Evolutionary conservation across 2,888 invertebrate genomes (phyloP), one percentile per base, ranked within the genome.

Genomic region (Sialis lutaria): DNA sequence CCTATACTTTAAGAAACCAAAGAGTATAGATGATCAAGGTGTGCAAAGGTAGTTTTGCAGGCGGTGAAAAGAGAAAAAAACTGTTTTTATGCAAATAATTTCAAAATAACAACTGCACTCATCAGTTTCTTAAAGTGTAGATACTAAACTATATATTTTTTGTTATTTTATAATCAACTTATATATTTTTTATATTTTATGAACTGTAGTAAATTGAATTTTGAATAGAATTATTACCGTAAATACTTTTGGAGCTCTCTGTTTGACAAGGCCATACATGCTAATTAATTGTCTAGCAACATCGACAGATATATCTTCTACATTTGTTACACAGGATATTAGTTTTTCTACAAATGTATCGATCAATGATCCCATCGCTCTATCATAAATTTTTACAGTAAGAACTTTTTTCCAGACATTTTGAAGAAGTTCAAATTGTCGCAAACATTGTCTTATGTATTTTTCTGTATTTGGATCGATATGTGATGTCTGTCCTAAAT

Each of bases 381-480:
- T 81, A 53, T 78, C 82, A 59, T 88, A 93, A 8, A 86, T 75
- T 52, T 76, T 75, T 46, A 70, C 64, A 0, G 91, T 86, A 47
- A 95, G 73, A 6, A 93, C 83, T 55, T 82, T 82, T 50, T 79
- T 73, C 93, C 93, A 95, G 6, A 92, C 87, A 50, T 84, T 85
- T 65, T 83, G 82, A 9, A 95, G 64, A 47, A 89, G 69, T 56
- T 86, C 82, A 54, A 92, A 68, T 61, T 91, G 91, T 42, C 89
- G 72, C 44, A 91, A 67, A 57, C 89, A 87, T 63, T 91, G 90
- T 6, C 86, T 73, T 33, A 93, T 64, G n/a, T 79, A 73, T 54
- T 81, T 77, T 58, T 86, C 78, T 0, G 77, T 76, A 46, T 70
- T 71, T 1, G 70, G 67, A n/a, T 76, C 68, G 42, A 82, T 59